Evolutionary conservation across 1,140 invertebrate genomes (phyloP), one percentile per base, ranked within the genome.

Genomic region (Brachionus rubens): DNA sequence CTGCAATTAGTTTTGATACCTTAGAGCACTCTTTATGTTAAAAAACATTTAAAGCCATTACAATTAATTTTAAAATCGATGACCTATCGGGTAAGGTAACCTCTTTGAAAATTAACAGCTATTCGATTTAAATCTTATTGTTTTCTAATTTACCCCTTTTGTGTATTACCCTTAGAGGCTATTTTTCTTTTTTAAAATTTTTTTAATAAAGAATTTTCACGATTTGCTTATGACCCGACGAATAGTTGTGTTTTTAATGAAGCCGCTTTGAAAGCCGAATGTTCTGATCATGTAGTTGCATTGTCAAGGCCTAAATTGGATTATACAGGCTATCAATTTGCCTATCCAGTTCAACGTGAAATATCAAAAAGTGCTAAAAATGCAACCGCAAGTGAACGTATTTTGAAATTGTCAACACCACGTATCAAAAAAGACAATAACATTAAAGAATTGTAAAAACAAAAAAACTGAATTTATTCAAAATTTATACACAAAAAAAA

Each of bases 351-450:
- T 41, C 36, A 65, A 43, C 28, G 59, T 24, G 36, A 41, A 43
- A 65, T 65, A 43, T 24, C 59, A 4, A 65, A 24, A 14, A 41
- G 40, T 2, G 59, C 59, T 12, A 65, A 65, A 21, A 65, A 41
- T 24, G 16, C 59, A 2, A 43, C 40, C 0, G 59, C 59, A 26
- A 43, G 10, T 24, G 40, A 65, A 21, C 33, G 59, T 3, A 43
- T 65, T 26, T 12, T 24, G 9, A 43, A 43, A 43, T 16, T 65
- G 26, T 19, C 36, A n/a, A 65, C 59, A 41, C 59, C 59, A 10
- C 41, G 59, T 43, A 65, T 65, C 30, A 65, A 65, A 65, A 65
- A 65, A 43, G 59, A 65, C 36, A 43, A 65, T 24, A 36, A 65
- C 43, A 41, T 59, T 1, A 59, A 33, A 59, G 54, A 59, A 59